These are phyloP conservation scores for Phycodurus eques DNA, from an alignment of 2,113 vertebrate genomes.

Conservation along the genomic window DNA sequence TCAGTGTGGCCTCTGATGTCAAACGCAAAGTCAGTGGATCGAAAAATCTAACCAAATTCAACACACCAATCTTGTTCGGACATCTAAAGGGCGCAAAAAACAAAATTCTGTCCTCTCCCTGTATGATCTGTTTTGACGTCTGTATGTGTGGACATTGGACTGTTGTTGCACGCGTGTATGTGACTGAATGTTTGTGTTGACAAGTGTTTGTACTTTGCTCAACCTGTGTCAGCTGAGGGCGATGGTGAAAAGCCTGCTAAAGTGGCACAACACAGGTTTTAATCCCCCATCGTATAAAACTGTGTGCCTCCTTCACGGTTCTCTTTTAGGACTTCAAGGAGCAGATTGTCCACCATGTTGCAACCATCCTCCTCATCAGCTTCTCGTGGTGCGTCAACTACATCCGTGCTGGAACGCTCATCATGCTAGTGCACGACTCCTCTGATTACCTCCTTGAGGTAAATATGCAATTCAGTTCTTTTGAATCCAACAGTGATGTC, in stretches of 20 bases:
- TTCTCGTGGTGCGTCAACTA: constrained; percentile 97
- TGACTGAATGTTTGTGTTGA: constrained; percentile 24
- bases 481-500: neutral
- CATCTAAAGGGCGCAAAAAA: neutral
- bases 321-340: constrained; percentile 87
- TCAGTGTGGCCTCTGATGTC: constrained; percentile 91
- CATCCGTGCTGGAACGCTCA: constrained; percentile 87
- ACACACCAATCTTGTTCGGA: neutral
- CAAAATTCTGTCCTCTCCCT: constrained; percentile 6
- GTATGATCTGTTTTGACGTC: constrained; percentile 23
- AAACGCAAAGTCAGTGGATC: constrained; percentile 84
- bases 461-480: constrained; percentile 11
- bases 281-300: neutral
- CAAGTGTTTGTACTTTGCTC: constrained; percentile 47
- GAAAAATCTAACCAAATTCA: neutral
- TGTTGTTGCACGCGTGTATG: constrained; percentile 46
- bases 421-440: constrained; percentile 91
- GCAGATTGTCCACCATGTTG: constrained; percentile 91
- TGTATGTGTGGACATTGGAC: constrained; percentile 52
- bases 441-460: constrained; percentile 93
- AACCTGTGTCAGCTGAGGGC: constrained; percentile 30
- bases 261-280: constrained; percentile 7
- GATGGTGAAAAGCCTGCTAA: constrained; percentile 22
- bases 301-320: neutral
- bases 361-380: constrained; percentile 92